Evolutionary conservation across 2,113 vertebrate genomes (phyloP).

Genomic region (Erpornis zantholeuca): DNA sequence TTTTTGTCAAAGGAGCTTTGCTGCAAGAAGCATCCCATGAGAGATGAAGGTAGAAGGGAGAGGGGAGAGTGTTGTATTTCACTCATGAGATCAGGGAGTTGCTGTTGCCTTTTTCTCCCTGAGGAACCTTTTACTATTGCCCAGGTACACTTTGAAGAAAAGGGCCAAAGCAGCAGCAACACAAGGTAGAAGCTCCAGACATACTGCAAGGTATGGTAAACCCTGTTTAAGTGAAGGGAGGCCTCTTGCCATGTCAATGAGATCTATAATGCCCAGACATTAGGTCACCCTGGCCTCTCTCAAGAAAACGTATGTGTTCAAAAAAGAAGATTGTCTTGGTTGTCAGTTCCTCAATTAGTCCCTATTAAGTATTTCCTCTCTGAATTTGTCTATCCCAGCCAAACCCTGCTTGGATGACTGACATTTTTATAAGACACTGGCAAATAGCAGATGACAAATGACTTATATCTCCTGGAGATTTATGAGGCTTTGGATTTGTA

Average conservation of each 20-base stretch:
- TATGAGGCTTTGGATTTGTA: background rate
- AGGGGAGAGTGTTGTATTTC: background rate
- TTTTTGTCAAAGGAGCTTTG: background rate
- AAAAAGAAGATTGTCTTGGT: background rate
- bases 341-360: background rate
- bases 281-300: background rate
- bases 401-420: slow-evolving; percentile 28
- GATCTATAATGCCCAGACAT: background rate
- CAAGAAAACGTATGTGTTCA: background rate
- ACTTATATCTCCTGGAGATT: slow-evolving; percentile 7
- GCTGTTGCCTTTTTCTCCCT: background rate
- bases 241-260: background rate
- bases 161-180: background rate
- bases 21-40: background rate
- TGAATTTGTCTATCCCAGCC: background rate
- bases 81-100: background rate
- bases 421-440: background rate
- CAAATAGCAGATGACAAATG: slow-evolving; percentile 46
- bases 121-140: background rate
- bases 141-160: background rate
- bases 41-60: background rate
- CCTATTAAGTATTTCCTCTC: background rate
- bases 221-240: background rate
- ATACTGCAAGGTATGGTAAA: background rate
- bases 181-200: background rate